These are phyloP conservation scores for Polyommatus icarus DNA, from an alignment of 2,888 invertebrate species.

Conservation along the genomic window DNA sequence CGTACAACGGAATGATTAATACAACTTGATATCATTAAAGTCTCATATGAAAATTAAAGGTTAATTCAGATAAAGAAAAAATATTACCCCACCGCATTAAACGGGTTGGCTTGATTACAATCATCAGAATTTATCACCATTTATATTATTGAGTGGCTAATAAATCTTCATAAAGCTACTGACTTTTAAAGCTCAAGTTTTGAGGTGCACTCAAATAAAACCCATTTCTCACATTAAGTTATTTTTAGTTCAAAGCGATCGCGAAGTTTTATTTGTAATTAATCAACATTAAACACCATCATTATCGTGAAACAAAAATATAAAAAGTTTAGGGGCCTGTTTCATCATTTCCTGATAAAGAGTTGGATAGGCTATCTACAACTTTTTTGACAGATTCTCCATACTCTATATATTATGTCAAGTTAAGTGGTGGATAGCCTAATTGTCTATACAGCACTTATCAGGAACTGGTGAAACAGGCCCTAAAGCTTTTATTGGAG, in stretches of 20 bases:
- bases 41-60: constrained; percentile 19
- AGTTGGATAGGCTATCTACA: too few relatives aligned
- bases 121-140: constrained; percentile 29
- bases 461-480: too few relatives aligned
- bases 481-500: background rate
- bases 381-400: too few relatives aligned
- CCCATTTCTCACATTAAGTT: background rate
- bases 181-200: constrained; percentile 18
- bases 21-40: constrained; percentile 15
- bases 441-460: too few relatives aligned
- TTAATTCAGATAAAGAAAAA: constrained; percentile 26
- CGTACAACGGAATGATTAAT: constrained; percentile 12
- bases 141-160: constrained; percentile 19
- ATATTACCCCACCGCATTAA: constrained; percentile 4
- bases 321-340: too few relatives aligned
- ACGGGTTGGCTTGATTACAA: constrained; percentile 26
- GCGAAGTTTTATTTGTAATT: background rate
- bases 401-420: too few relatives aligned
- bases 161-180: constrained; percentile 30
- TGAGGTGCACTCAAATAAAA: constrained; percentile 27
- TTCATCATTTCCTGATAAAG: too few relatives aligned
- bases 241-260: background rate
- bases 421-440: too few relatives aligned
- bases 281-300: background rate
- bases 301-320: background rate